Evolutionary conservation across 1,140 invertebrate species (phyloP), one percentile per base, ranked within the genome.

Genomic region (Euura saliciscinereae): DNA sequence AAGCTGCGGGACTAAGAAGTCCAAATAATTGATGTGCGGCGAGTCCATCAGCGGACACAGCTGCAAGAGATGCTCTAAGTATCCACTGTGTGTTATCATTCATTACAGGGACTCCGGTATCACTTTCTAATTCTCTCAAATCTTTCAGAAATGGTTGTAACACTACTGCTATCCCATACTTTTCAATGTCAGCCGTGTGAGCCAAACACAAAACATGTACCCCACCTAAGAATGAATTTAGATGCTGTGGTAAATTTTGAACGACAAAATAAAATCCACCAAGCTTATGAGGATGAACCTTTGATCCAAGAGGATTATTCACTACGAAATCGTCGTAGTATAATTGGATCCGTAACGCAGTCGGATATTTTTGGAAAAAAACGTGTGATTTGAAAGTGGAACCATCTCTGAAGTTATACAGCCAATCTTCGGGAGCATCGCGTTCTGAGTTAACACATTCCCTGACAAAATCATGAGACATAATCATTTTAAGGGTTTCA

Each of bases 211-310:
- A 2, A 2, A 71, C 4, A 44, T 71, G 66, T 28, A 74, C 68
- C 2, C 59, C 64, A 28, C 70, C 67, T 7, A 71, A 46, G 5
- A 28, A 68, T 45, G 65, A 51, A 66, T 69, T 71, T 43, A 72
- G 10, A 64, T 74, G 28, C 45, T 0, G 4, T 5, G 70, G 73
- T 11, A 72, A 51, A 74, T 74, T 74, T 46, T 66, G 59, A 3
- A 72, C 11, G 13, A 10, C 28, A 65, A 45, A 69, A 44, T 74
- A 72, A 69, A 72, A 74, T 2, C 43, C 67, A 11, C 66, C 70
- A 10, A 74, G 44, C 66, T 74, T 74, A 45, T 74, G 73, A 4
- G 44, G 2, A 43, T 66, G 70, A 5, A 69, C 59, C 67, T 71
- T 68, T 7, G 28, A 28, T 28, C 28, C 28, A 28, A 28, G 28